Conservation (phyloP, 2,113 vertebrate genomes). For the Chamaea fasciata region DNA sequence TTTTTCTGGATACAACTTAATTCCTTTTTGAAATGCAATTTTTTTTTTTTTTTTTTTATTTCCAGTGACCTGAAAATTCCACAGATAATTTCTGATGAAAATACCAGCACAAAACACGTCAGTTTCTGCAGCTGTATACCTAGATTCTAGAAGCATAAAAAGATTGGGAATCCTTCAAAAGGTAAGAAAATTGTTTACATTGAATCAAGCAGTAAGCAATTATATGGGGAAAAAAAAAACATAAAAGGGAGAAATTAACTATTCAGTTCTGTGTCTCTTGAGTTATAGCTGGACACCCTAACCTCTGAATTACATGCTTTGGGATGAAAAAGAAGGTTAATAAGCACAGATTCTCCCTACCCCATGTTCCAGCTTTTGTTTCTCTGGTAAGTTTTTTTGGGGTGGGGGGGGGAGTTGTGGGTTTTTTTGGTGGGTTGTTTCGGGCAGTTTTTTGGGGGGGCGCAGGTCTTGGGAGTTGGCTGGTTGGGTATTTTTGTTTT, state of each 20-base stretch:
- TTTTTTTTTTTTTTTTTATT: not conserved
- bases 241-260: not conserved
- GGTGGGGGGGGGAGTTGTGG: too few relatives aligned
- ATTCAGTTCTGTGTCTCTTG: not conserved
- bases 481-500: not conserved
- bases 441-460: not conserved
- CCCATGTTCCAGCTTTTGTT: not conserved
- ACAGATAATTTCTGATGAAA: not conserved
- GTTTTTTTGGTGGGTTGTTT: too few relatives aligned
- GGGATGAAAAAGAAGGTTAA: not conserved
- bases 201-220: not conserved
- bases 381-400: not conserved
- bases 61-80: not conserved
- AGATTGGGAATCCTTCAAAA: not conserved
- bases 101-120: not conserved
- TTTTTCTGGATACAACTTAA: not conserved
- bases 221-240: not conserved
- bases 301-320: not conserved
- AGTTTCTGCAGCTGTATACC: not conserved
- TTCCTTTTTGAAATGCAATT: not conserved
- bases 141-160: not conserved
- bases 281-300: not conserved
- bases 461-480: not conserved
- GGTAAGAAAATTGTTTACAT: not conserved
- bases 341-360: not conserved